phyloP scores from a whole-genome alignment of 2,113 vertebrate species.

The Suricata suricatta region DNA sequence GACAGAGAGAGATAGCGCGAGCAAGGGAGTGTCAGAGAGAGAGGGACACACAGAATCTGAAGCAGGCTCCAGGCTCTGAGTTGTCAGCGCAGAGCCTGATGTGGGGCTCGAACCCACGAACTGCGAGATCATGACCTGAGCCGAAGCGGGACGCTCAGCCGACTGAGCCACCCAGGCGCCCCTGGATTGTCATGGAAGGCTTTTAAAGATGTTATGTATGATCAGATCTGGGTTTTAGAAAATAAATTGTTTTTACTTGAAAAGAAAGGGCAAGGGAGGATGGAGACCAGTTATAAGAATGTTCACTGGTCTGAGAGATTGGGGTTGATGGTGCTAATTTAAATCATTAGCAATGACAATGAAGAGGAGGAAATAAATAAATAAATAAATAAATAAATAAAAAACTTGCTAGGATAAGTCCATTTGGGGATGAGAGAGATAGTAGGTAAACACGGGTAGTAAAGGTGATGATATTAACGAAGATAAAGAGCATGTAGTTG shows the following conservation, averaged over 20 bases:
- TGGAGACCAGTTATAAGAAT: neutral
- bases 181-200: neutral
- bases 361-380: neutral
- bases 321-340: neutral
- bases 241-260: neutral
- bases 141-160: no score
- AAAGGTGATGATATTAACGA: neutral
- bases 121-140: no score
- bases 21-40: no score
- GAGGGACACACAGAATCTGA: no score
- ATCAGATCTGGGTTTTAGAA: neutral
- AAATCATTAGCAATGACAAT: neutral
- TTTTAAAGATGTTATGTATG: neutral
- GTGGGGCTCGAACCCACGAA: no score
- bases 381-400: neutral
- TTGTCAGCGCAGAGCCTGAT: no score
- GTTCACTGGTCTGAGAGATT: neutral
- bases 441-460: neutral
- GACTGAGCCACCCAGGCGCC: no score
- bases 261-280: neutral
- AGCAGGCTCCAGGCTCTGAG: no score
- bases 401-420: neutral
- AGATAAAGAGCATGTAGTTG: neutral
- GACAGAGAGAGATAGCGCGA: no score
- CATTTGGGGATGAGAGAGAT: neutral